Percentiles rank a stretch among this genome's conserved stretches.
These are phyloP conservation scores for Hybos culiciformis DNA, from an alignment of 2,888 invertebrate genomes.

Conservation along the genomic window DNA sequence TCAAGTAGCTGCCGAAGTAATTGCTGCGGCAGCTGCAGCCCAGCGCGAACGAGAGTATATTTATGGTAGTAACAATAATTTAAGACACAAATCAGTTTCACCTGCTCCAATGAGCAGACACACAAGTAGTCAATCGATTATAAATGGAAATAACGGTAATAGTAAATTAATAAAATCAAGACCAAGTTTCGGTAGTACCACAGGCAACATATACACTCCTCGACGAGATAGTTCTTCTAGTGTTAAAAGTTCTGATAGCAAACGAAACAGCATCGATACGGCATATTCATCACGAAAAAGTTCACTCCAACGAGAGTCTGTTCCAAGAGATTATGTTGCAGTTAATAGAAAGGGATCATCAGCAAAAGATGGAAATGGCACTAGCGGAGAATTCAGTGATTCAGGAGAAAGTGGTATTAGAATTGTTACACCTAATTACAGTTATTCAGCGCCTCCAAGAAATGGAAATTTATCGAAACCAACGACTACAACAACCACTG, in stretches of 20 bases:
- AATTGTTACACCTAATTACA: no score
- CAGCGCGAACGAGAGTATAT: background rate
- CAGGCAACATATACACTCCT: background rate
- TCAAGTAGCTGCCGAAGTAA: slow-evolving; percentile 2
- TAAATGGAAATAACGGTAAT: background rate
- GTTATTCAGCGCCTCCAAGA: background rate
- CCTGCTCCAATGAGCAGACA: background rate
- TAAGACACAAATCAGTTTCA: no score
- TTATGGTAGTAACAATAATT: background rate
- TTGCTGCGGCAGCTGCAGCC: background rate
- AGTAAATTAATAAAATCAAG: background rate
- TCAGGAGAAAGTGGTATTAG: no score
- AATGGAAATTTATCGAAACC: background rate
- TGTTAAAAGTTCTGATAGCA: background rate
- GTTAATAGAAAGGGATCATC: background rate
- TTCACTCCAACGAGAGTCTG: background rate
- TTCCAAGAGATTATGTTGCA: slow-evolving; percentile 1
- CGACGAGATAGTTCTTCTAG: background rate
- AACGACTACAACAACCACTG: background rate
- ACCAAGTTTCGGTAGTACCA: slow-evolving; percentile 1
- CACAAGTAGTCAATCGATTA: background rate
- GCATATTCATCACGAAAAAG: background rate
- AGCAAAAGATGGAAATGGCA: background rate
- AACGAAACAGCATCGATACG: background rate
- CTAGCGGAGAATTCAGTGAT: no score